These are phyloP conservation scores for Catocala sponsa DNA, from an alignment of 2,888 invertebrate genomes.

Conservation along the genomic window DNA sequence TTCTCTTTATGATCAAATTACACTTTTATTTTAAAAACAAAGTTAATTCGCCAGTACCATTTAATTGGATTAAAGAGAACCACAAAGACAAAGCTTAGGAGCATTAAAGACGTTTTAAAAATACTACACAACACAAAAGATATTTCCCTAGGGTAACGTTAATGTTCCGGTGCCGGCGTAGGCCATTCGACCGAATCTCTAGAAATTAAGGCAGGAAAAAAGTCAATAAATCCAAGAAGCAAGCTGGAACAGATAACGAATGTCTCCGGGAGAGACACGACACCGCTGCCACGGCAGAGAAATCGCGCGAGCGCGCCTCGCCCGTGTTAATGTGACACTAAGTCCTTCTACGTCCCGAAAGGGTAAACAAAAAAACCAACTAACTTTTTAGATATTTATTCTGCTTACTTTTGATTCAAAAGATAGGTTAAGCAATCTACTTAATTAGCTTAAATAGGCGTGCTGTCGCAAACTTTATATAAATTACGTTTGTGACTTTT, in stretches of 20 bases:
- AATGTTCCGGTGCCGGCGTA: constrained; percentile 82
- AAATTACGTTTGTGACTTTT: constrained; percentile 49
- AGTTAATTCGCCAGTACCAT: constrained; percentile 31
- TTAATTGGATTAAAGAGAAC: constrained; percentile 47
- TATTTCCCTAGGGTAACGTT: constrained; percentile 84
- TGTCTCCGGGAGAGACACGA: constrained; percentile 64
- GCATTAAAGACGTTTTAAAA: constrained; percentile 75
- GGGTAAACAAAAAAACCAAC: constrained; percentile 60
- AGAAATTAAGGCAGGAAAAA: constrained; percentile 85
- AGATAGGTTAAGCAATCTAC: constrained; percentile 46
- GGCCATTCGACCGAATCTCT: constrained; percentile 86
- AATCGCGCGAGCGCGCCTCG: constrained; percentile 47
- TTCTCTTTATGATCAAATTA: constrained; percentile 7
- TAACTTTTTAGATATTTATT: constrained; percentile 48
- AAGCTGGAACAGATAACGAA: constrained; percentile 78
- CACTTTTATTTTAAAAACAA: constrained; percentile 20
- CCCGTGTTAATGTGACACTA: constrained; percentile 69
- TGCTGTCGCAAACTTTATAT: constrained; percentile 51
- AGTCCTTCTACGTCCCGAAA: constrained; percentile 57
- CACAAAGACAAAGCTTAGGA: constrained; percentile 42
- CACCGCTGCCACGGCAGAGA: constrained; percentile 45
- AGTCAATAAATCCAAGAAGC: constrained; percentile 84
- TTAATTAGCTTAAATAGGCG: constrained; percentile 44
- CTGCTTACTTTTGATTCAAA: constrained; percentile 53
- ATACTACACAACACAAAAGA: constrained; percentile 79